Conservation (phyloP, 2,797 vertebrate genomes). For the Chlorospingus semifuscus region DNA sequence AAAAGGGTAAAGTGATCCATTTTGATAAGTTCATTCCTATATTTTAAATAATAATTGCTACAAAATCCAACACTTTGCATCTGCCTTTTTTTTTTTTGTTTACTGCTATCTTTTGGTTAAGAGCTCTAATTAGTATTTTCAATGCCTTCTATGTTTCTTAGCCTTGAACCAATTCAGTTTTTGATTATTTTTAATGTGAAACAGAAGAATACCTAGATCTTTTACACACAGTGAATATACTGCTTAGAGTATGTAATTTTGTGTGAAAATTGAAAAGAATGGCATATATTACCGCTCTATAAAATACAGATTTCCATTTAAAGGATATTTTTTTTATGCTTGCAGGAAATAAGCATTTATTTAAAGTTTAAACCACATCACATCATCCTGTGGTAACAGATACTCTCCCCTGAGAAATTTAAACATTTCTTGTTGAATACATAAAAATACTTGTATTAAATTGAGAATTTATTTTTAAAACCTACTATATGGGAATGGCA, state of each 20-base stretch:
- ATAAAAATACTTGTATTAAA: slow-evolving; percentile 3
- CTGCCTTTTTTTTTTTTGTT: background rate
- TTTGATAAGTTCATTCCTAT: background rate
- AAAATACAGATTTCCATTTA: slow-evolving; percentile 63
- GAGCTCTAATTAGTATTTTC: slow-evolving; percentile 29
- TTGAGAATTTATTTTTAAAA: slow-evolving; percentile 9
- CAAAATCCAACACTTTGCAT: slow-evolving; percentile 3
- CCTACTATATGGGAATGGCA: background rate
- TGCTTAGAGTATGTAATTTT: slow-evolving; percentile 62
- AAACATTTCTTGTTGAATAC: slow-evolving; percentile 31
- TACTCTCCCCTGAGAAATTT: slow-evolving; percentile 36
- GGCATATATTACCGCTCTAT: slow-evolving; percentile 58
- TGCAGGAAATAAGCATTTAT: slow-evolving; percentile 67
- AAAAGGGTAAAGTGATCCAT: slow-evolving; percentile 16
- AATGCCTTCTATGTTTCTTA: background rate
- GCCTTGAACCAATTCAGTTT: slow-evolving; percentile 44
- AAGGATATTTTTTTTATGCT: slow-evolving; percentile 43
- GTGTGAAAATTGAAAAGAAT: slow-evolving; percentile 72
- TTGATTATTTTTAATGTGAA: slow-evolving; percentile 67
- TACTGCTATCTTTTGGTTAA: background rate
- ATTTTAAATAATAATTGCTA: slow-evolving; percentile 27
- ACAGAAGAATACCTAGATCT: slow-evolving; percentile 61
- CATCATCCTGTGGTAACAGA: slow-evolving; percentile 57
- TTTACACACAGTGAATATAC: slow-evolving; percentile 47
- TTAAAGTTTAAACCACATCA: slow-evolving; percentile 68